phyloP scores from a whole-genome alignment of 2,797 vertebrate species.

The Bovichtus diacanthus region DNA sequence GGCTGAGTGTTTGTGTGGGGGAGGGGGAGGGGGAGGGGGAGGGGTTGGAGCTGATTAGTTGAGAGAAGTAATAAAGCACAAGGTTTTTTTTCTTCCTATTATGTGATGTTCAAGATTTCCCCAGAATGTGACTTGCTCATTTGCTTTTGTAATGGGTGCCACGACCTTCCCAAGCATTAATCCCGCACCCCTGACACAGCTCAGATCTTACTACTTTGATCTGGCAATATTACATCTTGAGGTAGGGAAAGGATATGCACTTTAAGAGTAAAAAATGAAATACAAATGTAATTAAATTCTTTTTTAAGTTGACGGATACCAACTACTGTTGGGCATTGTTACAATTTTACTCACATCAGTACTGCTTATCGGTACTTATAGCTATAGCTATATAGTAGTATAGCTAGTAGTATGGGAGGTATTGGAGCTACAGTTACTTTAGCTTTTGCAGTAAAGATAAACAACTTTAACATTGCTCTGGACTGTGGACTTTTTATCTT shows the following conservation, averaged over 20 bases:
- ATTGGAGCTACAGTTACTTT: neutral
- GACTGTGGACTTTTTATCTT: neutral
- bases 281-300: no score
- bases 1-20: conserved; percentile 15
- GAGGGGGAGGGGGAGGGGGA: neutral
- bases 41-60: neutral
- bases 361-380: neutral
- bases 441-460: neutral
- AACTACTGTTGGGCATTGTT: neutral
- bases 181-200: no score
- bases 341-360: neutral
- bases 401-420: neutral
- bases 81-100: neutral
- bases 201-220: neutral
- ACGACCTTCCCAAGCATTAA: neutral
- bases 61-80: conserved; percentile 2
- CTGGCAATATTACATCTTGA: neutral
- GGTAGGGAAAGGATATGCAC: neutral
- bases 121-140: neutral
- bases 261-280: no score
- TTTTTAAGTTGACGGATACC: no score
- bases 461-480: neutral
- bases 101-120: neutral
- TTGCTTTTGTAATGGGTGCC: neutral
- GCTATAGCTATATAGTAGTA: neutral